phyloP scores from a whole-genome alignment of 2,888 invertebrate species.

The Drosophila pseudotalamancana region DNA sequence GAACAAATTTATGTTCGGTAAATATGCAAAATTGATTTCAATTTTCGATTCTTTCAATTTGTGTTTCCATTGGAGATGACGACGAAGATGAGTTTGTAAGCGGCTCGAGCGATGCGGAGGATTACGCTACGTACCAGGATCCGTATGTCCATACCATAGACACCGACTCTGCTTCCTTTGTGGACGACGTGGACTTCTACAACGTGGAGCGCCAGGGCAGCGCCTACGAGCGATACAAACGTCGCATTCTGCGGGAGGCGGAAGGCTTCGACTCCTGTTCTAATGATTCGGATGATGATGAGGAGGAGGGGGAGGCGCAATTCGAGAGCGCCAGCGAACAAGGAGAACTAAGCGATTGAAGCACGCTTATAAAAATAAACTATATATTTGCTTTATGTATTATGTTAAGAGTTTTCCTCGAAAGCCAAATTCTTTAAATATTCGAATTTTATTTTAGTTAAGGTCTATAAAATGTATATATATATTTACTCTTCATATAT shows the following conservation, averaged over 20 bases:
- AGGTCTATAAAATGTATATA: neutral
- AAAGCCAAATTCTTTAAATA: neutral
- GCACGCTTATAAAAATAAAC: neutral
- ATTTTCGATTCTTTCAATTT: no score
- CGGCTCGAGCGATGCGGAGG: slow-evolving; percentile 75
- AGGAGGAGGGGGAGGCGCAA: slow-evolving; percentile 9
- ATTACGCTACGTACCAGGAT: slow-evolving; percentile 65
- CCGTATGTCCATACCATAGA: slow-evolving; percentile 84
- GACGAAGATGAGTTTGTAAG: slow-evolving; percentile 65
- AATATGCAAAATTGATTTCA: neutral
- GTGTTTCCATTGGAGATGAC: slow-evolving; percentile 42
- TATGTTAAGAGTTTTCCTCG: neutral
- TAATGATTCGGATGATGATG: slow-evolving; percentile 39
- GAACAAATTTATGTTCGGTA: slow-evolving; percentile 83
- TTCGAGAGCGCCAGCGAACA: slow-evolving; percentile 55
- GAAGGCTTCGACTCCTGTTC: slow-evolving; percentile 35
- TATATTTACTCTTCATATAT: neutral
- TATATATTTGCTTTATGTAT: neutral
- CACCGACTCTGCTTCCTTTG: slow-evolving; percentile 80
- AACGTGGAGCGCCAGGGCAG: slow-evolving; percentile 88
- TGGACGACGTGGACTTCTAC: slow-evolving; percentile 83
- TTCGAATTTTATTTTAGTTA: slow-evolving; percentile 10
- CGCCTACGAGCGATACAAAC: slow-evolving; percentile 89
- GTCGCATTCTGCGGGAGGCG: slow-evolving; percentile 82
- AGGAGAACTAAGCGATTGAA: slow-evolving; percentile 22